A percentile compares a stretch with the other conserved stretches of the same genome.
phyloP scores from a whole-genome alignment of 2,888 invertebrate genomes.

The Drosophila pseudotalamancana region DNA sequence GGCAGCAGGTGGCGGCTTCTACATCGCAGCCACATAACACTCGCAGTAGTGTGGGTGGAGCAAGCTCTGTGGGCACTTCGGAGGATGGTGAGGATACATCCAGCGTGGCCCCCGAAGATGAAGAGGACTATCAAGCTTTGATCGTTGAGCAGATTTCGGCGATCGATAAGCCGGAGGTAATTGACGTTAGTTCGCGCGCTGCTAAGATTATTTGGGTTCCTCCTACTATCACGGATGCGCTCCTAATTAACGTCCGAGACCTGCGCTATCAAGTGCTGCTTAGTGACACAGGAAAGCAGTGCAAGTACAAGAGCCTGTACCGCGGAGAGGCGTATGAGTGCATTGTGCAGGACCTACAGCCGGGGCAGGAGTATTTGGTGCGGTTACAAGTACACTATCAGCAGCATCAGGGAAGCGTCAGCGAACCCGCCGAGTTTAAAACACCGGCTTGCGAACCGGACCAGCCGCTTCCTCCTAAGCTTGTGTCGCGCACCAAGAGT shows the following conservation, averaged over 20 bases:
- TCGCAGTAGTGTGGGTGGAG: constrained; percentile 84
- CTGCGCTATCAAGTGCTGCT: constrained; percentile 92
- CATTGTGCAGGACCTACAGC: constrained; percentile 92
- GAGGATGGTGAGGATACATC: constrained; percentile 92
- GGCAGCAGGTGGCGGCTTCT: constrained; percentile 19
- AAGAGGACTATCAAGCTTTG: constrained; percentile 89
- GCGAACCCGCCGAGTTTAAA: constrained; percentile 91
- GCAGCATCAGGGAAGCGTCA: constrained; percentile 89
- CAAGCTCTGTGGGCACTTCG: constrained; percentile 87
- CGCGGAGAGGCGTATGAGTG: constrained; percentile 91
- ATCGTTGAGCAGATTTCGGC: constrained; percentile 90
- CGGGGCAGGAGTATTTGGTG: constrained; percentile 94
- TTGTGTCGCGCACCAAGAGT: constrained; percentile 89
- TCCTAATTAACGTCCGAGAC: constrained; percentile 79
- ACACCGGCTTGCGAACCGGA: constrained; percentile 94
- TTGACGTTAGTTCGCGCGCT: constrained; percentile 92
- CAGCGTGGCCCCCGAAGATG: constrained; percentile 89
- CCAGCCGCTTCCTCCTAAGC: constrained; percentile 90
- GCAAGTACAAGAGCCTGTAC: constrained; percentile 93
- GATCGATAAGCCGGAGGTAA: constrained; percentile 91
- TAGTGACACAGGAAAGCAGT: constrained; percentile 91
- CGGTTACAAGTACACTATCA: constrained; percentile 91
- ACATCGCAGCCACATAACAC: constrained; percentile 37
- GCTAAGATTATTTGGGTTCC: constrained; percentile 94
- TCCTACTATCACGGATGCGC: constrained; percentile 84